Percentiles rank a stretch among this genome's conserved stretches.
phyloP scores from a whole-genome alignment of 2,888 invertebrate species.

The Platycnemis pennipes region DNA sequence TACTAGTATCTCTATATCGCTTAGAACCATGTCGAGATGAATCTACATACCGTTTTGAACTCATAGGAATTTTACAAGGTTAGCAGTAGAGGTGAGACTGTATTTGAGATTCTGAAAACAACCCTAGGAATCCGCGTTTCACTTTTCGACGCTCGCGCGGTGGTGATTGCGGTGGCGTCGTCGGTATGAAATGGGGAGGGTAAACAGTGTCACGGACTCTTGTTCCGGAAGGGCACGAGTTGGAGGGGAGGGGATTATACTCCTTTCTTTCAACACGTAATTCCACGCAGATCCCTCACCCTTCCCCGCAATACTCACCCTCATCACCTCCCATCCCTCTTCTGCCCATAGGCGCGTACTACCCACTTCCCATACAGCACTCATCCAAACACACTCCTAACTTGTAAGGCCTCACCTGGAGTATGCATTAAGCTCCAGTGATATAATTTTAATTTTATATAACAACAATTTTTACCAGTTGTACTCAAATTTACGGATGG shows the following conservation, averaged over 20 bases:
- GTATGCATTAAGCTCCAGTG: no score
- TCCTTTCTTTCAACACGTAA: neutral
- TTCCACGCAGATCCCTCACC: neutral
- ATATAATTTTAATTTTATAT: no score
- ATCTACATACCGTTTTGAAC: no score
- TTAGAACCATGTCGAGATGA: no score
- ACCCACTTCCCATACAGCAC: neutral
- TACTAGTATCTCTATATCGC: no score
- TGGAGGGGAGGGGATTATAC: neutral
- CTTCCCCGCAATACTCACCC: neutral
- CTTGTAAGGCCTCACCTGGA: no score
- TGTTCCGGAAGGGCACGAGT: slow-evolving; percentile 28
- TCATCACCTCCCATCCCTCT: neutral
- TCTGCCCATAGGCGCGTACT: neutral
- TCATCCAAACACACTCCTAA: no score
- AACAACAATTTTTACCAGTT: no score
- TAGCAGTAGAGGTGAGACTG: no score
- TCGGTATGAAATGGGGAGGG: slow-evolving; percentile 2
- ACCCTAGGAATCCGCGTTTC: slow-evolving; percentile 38
- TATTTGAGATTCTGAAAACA: no score
- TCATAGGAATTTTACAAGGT: no score
- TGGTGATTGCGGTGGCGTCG: neutral
- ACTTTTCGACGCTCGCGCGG: slow-evolving; percentile 36
- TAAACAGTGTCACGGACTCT: slow-evolving; percentile 39
- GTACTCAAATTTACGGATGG: no score